Percentiles rank a stretch among this genome's conserved stretches.
Evolutionary conservation across 2,797 vertebrate genomes (phyloP).

Genomic region (Chloroceryle inda): DNA sequence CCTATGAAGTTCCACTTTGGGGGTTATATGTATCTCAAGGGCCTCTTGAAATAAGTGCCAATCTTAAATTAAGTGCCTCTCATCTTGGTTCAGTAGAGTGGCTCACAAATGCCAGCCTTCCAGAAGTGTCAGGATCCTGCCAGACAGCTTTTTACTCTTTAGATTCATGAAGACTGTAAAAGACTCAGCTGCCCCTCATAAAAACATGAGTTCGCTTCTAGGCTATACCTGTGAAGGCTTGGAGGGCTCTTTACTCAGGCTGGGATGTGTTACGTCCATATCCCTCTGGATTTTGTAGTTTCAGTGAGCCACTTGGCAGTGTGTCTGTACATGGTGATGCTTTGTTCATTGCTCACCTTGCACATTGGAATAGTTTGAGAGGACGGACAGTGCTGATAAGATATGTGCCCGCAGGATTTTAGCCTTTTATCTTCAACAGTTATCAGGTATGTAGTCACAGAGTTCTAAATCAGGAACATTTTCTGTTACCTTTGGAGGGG

Average conservation of each 20-base stretch:
- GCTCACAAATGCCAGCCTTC: neutral
- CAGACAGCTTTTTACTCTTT: neutral
- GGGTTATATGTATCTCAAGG: neutral
- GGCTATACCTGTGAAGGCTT: neutral
- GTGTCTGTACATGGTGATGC: rapidly evolving
- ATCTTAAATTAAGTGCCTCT: neutral
- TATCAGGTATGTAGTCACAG: neutral
- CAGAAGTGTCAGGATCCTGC: neutral
- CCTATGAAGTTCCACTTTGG: neutral
- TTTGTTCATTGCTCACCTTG: neutral
- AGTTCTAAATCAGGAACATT: neutral
- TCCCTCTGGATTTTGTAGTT: neutral
- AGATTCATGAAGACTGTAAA: neutral
- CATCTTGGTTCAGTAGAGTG: neutral
- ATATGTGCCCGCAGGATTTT: rapidly evolving
- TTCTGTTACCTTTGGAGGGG: neutral
- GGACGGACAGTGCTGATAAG: neutral
- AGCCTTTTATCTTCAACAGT: neutral
- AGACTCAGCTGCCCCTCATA: neutral
- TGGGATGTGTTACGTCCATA: rapidly evolving
- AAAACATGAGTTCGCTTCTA: neutral
- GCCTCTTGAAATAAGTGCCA: neutral
- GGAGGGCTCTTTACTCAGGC: neutral
- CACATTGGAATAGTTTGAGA: rapidly evolving
- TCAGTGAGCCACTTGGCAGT: neutral